Evolutionary conservation across 2,888 invertebrate species (phyloP).

Genomic region (Stenolophus ochropezus): DNA sequence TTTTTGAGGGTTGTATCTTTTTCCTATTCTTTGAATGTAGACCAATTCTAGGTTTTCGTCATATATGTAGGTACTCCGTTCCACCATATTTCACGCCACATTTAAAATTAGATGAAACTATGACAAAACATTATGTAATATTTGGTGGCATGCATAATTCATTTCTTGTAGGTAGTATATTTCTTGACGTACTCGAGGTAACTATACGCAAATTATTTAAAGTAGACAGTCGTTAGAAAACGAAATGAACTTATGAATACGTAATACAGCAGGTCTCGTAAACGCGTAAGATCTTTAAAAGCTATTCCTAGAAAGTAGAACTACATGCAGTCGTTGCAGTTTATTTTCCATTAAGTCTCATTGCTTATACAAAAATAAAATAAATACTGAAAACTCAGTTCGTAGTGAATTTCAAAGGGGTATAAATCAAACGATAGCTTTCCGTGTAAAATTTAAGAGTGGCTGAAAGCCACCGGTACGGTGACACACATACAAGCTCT

Average conservation of each 20-base stretch:
- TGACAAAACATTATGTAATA: too few relatives aligned
- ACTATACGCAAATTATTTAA: background rate
- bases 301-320: background rate
- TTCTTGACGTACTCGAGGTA: background rate
- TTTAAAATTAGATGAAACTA: too few relatives aligned
- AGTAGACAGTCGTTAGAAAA: background rate
- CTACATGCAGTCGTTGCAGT: background rate
- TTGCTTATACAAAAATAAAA: slow-evolving; percentile 6
- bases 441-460: slow-evolving; percentile 28
- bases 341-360: background rate
- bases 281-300: background rate
- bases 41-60: too few relatives aligned
- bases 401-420: slow-evolving; percentile 14
- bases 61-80: too few relatives aligned
- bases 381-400: slow-evolving; percentile 8
- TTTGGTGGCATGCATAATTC: background rate
- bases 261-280: background rate
- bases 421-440: slow-evolving; percentile 39
- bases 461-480: slow-evolving; percentile 6
- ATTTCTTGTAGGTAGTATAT: background rate
- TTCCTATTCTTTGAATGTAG: too few relatives aligned
- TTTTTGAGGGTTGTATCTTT: too few relatives aligned
- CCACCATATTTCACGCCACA: too few relatives aligned
- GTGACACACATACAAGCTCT: slow-evolving; percentile 45
- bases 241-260: background rate